These are phyloP conservation scores for Neodon shergylaensis DNA, from an alignment of 2,113 vertebrate genomes.

Conservation along the genomic window DNA sequence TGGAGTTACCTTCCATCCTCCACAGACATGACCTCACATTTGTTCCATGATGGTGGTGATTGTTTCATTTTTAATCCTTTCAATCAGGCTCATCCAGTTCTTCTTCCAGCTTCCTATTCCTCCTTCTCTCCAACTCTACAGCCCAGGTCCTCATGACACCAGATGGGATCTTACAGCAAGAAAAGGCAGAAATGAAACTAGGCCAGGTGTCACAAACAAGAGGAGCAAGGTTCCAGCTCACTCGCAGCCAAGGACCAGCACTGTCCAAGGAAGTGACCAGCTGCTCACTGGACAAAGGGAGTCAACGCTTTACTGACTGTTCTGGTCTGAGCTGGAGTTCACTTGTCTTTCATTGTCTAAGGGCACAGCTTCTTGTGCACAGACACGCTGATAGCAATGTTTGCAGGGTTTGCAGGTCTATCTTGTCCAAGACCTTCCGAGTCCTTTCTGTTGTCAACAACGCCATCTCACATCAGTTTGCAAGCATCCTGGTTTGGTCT, in stretches of 20 bases:
- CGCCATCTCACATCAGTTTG: too few relatives aligned
- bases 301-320: neutral
- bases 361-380: neutral
- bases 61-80: neutral
- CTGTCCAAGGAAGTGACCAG: neutral
- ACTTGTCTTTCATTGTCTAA: neutral
- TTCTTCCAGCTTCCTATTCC: conserved; percentile 8
- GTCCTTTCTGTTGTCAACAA: neutral
- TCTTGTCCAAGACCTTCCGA: neutral
- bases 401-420: neutral
- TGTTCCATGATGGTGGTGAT: neutral
- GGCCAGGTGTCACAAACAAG: neutral
- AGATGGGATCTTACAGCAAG: neutral
- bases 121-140: neutral
- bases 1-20: neutral
- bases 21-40: neutral
- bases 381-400: neutral
- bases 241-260: too few relatives aligned
- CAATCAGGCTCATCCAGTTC: neutral
- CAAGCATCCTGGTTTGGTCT: neutral
- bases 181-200: neutral
- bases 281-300: neutral
- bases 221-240: neutral
- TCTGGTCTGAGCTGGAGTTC: too few relatives aligned
- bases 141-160: neutral